A percentile compares a stretch with the other conserved stretches of the same genome.
These are phyloP conservation scores for Propithecus coquereli DNA, from an alignment of 2,113 vertebrate species.

Conservation along the genomic window DNA sequence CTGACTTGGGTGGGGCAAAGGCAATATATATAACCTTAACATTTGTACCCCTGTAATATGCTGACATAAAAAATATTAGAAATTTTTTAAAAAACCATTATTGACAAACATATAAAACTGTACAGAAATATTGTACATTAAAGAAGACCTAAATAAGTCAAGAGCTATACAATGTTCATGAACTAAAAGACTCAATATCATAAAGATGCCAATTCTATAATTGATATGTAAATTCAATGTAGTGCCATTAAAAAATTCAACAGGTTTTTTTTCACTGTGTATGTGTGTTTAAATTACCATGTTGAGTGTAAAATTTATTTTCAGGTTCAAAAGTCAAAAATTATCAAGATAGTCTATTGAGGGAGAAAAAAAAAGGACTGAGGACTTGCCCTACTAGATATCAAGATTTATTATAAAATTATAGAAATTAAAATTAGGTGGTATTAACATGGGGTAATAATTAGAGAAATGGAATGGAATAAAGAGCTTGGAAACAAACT, in stretches of 20 bases:
- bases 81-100: not conserved
- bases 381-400: not conserved
- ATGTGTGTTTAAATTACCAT: not conserved
- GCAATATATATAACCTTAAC: too few relatives aligned
- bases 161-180: not conserved
- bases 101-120: slow-evolving; percentile 11
- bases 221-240: not conserved
- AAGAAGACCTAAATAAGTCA: slow-evolving; percentile 21
- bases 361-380: not conserved
- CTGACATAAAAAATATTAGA: too few relatives aligned
- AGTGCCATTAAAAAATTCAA: not conserved
- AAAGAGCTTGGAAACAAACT: not conserved
- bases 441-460: not conserved
- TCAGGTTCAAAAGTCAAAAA: not conserved
- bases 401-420: not conserved
- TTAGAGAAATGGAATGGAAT: not conserved
- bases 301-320: slow-evolving; percentile 3
- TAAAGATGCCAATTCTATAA: not conserved
- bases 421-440: not conserved
- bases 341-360: not conserved
- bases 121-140: not conserved
- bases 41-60: too few relatives aligned
- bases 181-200: slow-evolving; percentile 7
- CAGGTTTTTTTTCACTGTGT: not conserved
- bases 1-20: too few relatives aligned